These are phyloP conservation scores for Lysandra coridon DNA, from an alignment of 2,888 invertebrate genomes.

Conservation along the genomic window DNA sequence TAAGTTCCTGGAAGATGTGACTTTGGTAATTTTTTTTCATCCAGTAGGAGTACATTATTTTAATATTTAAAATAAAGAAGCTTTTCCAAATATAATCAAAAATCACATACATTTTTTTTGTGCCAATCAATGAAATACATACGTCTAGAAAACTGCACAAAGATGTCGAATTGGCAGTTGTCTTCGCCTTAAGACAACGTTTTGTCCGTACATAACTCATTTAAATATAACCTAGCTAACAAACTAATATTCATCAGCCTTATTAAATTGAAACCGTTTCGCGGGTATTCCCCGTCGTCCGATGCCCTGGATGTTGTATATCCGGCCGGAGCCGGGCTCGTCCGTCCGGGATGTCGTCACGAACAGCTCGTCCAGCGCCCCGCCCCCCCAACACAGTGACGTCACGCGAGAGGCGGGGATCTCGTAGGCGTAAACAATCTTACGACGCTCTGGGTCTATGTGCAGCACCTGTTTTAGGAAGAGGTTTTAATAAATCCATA, in stretches of 20 bases:
- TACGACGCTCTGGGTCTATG: constrained; percentile 72
- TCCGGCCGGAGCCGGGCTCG: constrained; percentile 60
- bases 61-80: too few relatives aligned
- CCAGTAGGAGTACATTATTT: too few relatives aligned
- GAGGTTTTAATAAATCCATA: too few relatives aligned
- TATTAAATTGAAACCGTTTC: constrained; percentile 53
- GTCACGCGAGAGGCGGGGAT: constrained; percentile 81
- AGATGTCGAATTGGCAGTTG: too few relatives aligned
- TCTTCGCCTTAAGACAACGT: too few relatives aligned
- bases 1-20: too few relatives aligned
- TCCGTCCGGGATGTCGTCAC: constrained; percentile 76
- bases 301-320: constrained; percentile 61
- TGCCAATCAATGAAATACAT: too few relatives aligned
- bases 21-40: too few relatives aligned
- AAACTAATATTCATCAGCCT: constrained; percentile 56
- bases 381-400: constrained; percentile 85
- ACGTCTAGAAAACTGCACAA: too few relatives aligned
- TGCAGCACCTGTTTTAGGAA: constrained; percentile 72
- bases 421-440: constrained; percentile 70
- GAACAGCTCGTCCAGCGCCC: constrained; percentile 81
- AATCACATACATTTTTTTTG: too few relatives aligned
- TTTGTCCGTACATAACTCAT: neutral
- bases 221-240: constrained; percentile 33
- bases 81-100: too few relatives aligned
- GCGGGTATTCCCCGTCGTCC: constrained; percentile 55